phyloP scores from a whole-genome alignment of 2,888 invertebrate genomes.

The Campaea margaritaria region DNA sequence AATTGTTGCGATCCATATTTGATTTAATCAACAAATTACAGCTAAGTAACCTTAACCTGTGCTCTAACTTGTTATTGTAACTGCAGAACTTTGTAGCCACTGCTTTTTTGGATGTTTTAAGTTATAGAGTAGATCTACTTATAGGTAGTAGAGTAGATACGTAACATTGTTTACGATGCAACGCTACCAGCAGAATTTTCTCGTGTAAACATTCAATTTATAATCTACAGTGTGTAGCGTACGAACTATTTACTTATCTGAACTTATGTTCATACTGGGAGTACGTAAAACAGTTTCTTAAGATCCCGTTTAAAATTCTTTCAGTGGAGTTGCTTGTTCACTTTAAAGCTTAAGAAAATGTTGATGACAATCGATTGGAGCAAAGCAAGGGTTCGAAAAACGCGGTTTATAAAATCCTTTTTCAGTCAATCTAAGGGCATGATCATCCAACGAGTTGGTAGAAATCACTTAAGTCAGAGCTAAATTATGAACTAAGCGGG shows the following conservation, averaged over 20 bases:
- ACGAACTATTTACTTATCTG: background rate
- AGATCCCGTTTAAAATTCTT: conserved; percentile 14
- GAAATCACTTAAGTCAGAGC: conserved; percentile 53
- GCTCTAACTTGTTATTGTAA: too few relatives aligned
- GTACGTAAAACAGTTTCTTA: conserved; percentile 9
- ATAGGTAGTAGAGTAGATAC: too few relatives aligned
- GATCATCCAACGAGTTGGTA: conserved; percentile 53
- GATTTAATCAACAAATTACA: too few relatives aligned
- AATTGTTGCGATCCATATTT: too few relatives aligned
- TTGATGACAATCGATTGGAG: conserved; percentile 27
- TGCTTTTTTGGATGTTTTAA: too few relatives aligned
- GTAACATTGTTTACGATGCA: background rate
- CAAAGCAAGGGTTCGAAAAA: conserved; percentile 12
- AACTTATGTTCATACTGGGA: conserved; percentile 8
- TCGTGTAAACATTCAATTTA: background rate
- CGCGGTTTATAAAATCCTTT: conserved; percentile 38
- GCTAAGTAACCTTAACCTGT: too few relatives aligned
- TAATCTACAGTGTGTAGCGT: too few relatives aligned
- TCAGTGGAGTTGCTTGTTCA: conserved; percentile 15
- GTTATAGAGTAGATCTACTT: too few relatives aligned
- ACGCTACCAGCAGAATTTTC: background rate
- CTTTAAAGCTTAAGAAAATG: conserved; percentile 23
- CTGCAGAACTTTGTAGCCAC: too few relatives aligned
- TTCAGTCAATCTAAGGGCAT: conserved; percentile 48
- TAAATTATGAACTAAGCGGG: conserved; percentile 60